Conservation (phyloP, 2,113 vertebrate genomes). For the Cryptomyrus ogoouensis region DNA sequence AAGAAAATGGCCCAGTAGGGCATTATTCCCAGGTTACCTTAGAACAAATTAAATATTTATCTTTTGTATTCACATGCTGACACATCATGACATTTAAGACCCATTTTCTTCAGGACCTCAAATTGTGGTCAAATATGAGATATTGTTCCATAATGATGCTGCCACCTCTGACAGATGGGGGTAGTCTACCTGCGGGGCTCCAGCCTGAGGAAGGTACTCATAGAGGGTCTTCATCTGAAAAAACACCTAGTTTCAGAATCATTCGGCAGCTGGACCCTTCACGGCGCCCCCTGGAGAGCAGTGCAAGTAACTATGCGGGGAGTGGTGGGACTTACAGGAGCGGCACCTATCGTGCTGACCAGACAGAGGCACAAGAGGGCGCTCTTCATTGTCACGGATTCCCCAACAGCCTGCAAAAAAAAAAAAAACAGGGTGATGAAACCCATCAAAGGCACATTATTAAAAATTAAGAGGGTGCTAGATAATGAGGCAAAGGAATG, state of each 20-base stretch:
- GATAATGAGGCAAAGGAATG: background rate
- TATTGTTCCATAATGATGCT: background rate
- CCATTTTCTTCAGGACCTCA: background rate
- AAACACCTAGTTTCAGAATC: background rate
- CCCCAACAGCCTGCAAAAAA: background rate
- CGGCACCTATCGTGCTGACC: conserved; percentile 46
- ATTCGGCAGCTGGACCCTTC: background rate
- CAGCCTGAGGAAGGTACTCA: conserved; percentile 54
- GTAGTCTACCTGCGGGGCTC: conserved; percentile 44
- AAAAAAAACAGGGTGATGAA: background rate
- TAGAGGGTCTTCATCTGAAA: conserved; percentile 43
- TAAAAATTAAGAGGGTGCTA: background rate
- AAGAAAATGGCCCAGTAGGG: background rate
- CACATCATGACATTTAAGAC: background rate
- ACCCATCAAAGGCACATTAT: background rate
- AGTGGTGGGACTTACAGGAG: conserved; percentile 47
- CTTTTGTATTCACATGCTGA: background rate
- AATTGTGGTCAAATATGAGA: background rate
- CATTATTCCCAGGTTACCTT: background rate
- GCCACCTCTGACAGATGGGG: background rate
- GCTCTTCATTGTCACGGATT: conserved; percentile 46
- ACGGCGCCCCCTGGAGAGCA: background rate
- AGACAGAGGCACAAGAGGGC: conserved; percentile 52
- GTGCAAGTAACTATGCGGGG: background rate
- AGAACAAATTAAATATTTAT: background rate